phyloP scores from a whole-genome alignment of 2,888 invertebrate genomes.

The Tipula helvola region DNA sequence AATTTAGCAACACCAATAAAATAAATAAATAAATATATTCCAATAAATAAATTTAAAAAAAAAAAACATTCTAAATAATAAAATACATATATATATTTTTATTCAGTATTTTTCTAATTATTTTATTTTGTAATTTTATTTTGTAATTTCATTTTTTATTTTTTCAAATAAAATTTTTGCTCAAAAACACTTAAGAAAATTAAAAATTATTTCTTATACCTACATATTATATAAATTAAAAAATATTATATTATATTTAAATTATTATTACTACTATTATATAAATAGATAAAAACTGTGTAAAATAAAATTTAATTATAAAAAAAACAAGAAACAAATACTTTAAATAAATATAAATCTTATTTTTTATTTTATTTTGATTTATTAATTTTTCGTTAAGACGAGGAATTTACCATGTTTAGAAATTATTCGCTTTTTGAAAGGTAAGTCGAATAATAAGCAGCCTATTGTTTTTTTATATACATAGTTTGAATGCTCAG shows the following conservation, averaged over 20 bases:
- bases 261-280: neutral
- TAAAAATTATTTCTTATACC: neutral
- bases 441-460: neutral
- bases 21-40: neutral
- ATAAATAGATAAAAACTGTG: neutral
- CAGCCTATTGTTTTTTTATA: too few species aligned
- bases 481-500: too few species aligned
- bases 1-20: neutral
- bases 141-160: neutral
- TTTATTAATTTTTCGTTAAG: neutral
- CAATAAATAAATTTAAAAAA: neutral
- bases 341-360: neutral
- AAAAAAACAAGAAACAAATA: neutral
- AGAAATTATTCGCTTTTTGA: too few species aligned
- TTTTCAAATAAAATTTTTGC: neutral
- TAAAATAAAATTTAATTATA: neutral
- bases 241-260: neutral
- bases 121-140: neutral
- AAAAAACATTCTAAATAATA: neutral
- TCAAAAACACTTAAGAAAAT: neutral
- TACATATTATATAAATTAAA: neutral
- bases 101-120: neutral
- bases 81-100: neutral
- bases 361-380: neutral
- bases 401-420: neutral